phyloP scores from a whole-genome alignment of 2,888 invertebrate genomes.

The Drosophila kuntzei region DNA sequence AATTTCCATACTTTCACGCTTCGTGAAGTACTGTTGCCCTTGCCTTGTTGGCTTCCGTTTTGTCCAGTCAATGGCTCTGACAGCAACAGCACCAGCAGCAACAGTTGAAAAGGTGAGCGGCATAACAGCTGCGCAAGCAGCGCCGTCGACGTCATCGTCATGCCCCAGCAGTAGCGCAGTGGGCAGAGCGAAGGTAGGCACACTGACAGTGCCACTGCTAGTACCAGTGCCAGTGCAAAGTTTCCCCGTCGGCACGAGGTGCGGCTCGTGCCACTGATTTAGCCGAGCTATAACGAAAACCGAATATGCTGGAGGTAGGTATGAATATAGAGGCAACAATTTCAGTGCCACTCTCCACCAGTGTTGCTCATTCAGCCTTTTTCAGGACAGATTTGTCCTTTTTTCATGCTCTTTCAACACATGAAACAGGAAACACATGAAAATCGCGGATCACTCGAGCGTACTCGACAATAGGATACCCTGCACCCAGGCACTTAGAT shows the following conservation, averaged over 20 bases:
- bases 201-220: constrained; percentile 1
- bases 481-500: too few relatives aligned
- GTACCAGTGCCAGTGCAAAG: constrained; percentile 23
- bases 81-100: constrained; percentile 65
- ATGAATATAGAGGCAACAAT: not conserved
- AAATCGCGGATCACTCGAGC: too few relatives aligned
- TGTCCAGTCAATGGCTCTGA: constrained; percentile 70
- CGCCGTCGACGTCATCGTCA: constrained; percentile 59
- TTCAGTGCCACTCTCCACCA: constrained; percentile 4
- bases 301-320: constrained; percentile 21
- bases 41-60: constrained; percentile 46
- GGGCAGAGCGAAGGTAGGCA: constrained; percentile 31
- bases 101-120: constrained; percentile 69
- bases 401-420: not conserved
- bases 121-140: constrained; percentile 36
- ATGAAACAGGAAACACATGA: too few relatives aligned
- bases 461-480: too few relatives aligned
- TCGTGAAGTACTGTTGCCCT: constrained; percentile 52
- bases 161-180: constrained; percentile 61
- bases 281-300: constrained; percentile 46
- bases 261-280: constrained; percentile 75
- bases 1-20: constrained; percentile 82
- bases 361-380: not conserved
- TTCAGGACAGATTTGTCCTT: not conserved
- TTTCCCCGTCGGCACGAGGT: constrained; percentile 72